These are phyloP conservation scores for Heliconius erato DNA, from an alignment of 2,888 invertebrate genomes.

Conservation along the genomic window DNA sequence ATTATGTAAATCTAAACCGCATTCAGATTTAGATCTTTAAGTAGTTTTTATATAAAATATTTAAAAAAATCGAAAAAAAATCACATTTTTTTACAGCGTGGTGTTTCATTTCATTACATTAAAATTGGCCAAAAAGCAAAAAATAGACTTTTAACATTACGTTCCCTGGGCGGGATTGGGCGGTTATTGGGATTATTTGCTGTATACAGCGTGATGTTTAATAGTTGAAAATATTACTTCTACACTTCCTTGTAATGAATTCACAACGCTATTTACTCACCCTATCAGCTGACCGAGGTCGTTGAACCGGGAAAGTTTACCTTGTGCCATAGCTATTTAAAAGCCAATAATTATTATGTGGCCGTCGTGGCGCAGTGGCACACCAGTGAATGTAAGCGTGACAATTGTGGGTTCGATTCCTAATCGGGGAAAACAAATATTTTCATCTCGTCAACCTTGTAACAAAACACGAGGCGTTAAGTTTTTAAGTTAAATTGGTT, in stretches of 20 bases:
- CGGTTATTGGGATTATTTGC: too few relatives aligned
- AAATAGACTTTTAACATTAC: too few relatives aligned
- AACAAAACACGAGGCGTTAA: too few relatives aligned
- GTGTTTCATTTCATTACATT: too few relatives aligned
- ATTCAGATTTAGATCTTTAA: too few relatives aligned
- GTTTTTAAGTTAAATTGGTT: too few relatives aligned
- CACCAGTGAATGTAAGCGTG: neutral
- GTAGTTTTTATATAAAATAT: too few relatives aligned
- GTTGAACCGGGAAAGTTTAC: slow-evolving; percentile 42
- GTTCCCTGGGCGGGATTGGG: too few relatives aligned
- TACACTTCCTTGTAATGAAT: slow-evolving; percentile 5
- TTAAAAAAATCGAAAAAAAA: too few relatives aligned
- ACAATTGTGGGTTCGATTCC: neutral
- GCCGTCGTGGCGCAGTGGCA: neutral
- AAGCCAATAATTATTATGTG: neutral
- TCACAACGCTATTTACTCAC: slow-evolving; percentile 12
- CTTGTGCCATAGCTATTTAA: slow-evolving; percentile 15
- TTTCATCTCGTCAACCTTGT: neutral
- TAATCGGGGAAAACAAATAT: neutral
- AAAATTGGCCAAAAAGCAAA: too few relatives aligned
- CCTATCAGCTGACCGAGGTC: slow-evolving; percentile 46
- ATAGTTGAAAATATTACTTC: neutral
- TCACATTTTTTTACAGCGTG: too few relatives aligned
- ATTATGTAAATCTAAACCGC: too few relatives aligned
- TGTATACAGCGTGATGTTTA: neutral